Evolutionary conservation across 2,888 invertebrate genomes (phyloP).

Genomic region (Petrolisthes cinctipes): DNA sequence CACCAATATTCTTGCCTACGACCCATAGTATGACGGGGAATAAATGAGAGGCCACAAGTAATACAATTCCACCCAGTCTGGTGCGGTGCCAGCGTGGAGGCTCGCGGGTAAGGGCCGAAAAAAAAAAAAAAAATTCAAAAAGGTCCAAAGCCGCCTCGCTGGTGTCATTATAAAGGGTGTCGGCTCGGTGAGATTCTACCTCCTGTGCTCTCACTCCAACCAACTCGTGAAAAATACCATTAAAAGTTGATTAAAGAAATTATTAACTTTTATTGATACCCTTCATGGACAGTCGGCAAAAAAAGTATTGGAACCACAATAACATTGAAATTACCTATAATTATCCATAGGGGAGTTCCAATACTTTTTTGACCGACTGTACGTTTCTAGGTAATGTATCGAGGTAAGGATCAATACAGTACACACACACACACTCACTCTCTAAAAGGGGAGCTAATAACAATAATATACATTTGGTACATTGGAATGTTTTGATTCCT

Average conservation of each 20-base stretch:
- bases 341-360: too few relatives aligned
- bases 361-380: too few relatives aligned
- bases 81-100: constrained; percentile 26
- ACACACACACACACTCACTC: too few relatives aligned
- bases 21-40: too few relatives aligned
- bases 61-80: constrained; percentile 19
- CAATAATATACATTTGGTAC: too few relatives aligned
- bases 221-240: constrained; percentile 29
- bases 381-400: too few relatives aligned
- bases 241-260: constrained; percentile 34
- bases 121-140: neutral
- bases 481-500: too few relatives aligned
- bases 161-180: constrained; percentile 17
- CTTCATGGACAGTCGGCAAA: neutral
- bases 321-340: too few relatives aligned
- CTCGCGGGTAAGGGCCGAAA: constrained; percentile 23
- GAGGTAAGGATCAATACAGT: too few relatives aligned
- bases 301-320: too few relatives aligned
- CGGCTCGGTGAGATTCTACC: constrained; percentile 43
- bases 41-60: neutral
- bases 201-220: constrained; percentile 36
- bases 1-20: too few relatives aligned
- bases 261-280: neutral
- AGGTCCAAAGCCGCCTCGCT: constrained; percentile 28
- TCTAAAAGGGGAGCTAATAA: too few relatives aligned